phyloP scores from a whole-genome alignment of 2,113 vertebrate species.

The Peromyscus polionotus region DNA sequence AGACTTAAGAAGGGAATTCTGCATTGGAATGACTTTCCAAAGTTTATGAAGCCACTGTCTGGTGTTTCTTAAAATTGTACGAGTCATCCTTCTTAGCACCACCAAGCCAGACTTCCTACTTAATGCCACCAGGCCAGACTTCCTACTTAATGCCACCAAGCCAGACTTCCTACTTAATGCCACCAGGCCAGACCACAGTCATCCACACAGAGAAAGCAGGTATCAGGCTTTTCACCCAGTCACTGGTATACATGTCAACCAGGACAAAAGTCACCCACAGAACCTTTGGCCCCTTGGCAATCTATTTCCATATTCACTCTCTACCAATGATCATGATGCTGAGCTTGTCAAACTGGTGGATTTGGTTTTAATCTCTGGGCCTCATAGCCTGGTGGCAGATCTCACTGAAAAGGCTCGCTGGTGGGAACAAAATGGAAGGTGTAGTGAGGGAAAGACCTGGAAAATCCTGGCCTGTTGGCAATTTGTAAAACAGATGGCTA shows the following conservation, averaged over 20 bases:
- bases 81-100: neutral
- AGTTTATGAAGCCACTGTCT: constrained; percentile 46
- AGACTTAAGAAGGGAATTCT: constrained; percentile 64
- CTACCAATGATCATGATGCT: neutral
- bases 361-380: neutral
- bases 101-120: neutral
- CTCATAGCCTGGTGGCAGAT: neutral
- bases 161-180: too few relatives aligned
- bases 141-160: neutral
- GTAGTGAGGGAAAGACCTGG: neutral
- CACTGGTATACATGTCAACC: neutral
- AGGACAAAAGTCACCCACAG: neutral
- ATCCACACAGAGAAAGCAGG: neutral
- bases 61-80: constrained; percentile 47
- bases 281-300: neutral
- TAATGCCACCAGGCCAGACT: neutral
- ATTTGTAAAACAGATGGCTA: constrained; percentile 56
- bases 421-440: constrained; percentile 21
- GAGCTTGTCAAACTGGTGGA: neutral
- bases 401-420: constrained; percentile 28
- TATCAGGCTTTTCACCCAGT: neutral
- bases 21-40: constrained; percentile 60
- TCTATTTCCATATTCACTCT: neutral
- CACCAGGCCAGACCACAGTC: neutral
- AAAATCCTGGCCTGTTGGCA: constrained; percentile 23